Evolutionary conservation across 1,140 invertebrate species (phyloP), one percentile per base, ranked within the genome.

Genomic region (Propsilocerus akamusi): DNA sequence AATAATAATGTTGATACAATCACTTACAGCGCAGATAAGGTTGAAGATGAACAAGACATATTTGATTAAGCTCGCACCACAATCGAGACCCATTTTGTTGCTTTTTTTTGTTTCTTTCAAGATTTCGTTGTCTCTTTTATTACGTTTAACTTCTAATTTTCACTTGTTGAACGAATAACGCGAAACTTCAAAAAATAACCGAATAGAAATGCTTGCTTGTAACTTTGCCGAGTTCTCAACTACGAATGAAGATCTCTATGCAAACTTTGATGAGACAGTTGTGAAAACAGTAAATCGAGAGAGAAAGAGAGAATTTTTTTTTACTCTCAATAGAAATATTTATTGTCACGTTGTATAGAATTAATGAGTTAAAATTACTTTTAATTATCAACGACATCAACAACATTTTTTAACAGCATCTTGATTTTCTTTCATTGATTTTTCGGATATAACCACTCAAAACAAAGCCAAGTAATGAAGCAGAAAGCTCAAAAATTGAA

Each of bases 21-120:
- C 32, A 63, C 63, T 73, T 59, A 74, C 72, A 51, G 66, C 60
- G 56, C 73, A 72, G 4, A 72, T 28, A n/a, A 73, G 66, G 55
- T 73, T 75, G 57, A 74, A 72, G 47, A 66, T 48, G 52, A 72
- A 73, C 2, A 74, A 57, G 10, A 74, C 51, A 52, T 64, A 70
- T 57, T 68, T 73, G 25, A 73, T 55, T 34, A 55, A 59, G 22
- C 34, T 41, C 22, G 34, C 14, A 12, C 46, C 47, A 8, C 50
- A 52, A 8, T 48, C 52, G n/a, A 56, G 59, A 26, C 52, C 53
- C 57, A 59, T 59, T 23, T 57, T 65, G 14, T 30, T 30, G n/a
- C 14, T 37, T 37, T 6, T 41, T 41, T 41, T 41, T 8, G 22
- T n/a, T 41, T 17, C 8, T 41, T 20, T 41, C 22, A 20, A 41